phyloP scores from a whole-genome alignment of 2,113 vertebrate genomes.

The Mystacornis crossleyi region DNA sequence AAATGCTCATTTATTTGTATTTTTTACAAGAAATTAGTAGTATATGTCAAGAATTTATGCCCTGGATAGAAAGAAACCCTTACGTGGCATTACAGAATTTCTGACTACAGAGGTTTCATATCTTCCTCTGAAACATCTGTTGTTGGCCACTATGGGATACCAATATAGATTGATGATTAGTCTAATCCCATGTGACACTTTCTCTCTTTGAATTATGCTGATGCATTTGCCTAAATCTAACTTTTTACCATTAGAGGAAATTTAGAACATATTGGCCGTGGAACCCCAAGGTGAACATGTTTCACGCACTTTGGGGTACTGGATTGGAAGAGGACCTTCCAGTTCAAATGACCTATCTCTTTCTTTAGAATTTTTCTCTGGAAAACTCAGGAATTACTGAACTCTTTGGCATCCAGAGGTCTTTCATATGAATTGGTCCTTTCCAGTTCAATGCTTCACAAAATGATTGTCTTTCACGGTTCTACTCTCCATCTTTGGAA shows the following conservation, averaged over 20 bases:
- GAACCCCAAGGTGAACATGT: background rate
- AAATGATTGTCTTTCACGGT: background rate
- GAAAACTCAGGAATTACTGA: background rate
- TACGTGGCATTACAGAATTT: background rate
- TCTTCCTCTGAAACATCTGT: slow-evolving; percentile 42
- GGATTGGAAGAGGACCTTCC: background rate
- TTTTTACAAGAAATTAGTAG: background rate
- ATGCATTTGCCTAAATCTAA: background rate
- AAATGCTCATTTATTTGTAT: background rate
- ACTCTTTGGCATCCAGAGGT: background rate
- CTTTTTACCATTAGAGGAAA: background rate
- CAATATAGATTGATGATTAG: slow-evolving; percentile 25
- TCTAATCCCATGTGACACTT: slow-evolving; percentile 13
- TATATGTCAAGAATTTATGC: background rate
- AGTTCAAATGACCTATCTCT: background rate
- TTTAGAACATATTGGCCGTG: slow-evolving; percentile 25
- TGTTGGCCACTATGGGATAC: slow-evolving; percentile 12
- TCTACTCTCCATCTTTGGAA: background rate
- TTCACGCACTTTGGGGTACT: background rate
- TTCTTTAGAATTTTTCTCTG: background rate
- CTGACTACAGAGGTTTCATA: background rate
- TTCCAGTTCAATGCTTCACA: background rate
- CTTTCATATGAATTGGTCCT: background rate
- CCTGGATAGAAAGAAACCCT: background rate
- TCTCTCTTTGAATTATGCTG: background rate